phyloP scores from a whole-genome alignment of 1,140 invertebrate genomes.

The Neotoxoptera formosana region DNA sequence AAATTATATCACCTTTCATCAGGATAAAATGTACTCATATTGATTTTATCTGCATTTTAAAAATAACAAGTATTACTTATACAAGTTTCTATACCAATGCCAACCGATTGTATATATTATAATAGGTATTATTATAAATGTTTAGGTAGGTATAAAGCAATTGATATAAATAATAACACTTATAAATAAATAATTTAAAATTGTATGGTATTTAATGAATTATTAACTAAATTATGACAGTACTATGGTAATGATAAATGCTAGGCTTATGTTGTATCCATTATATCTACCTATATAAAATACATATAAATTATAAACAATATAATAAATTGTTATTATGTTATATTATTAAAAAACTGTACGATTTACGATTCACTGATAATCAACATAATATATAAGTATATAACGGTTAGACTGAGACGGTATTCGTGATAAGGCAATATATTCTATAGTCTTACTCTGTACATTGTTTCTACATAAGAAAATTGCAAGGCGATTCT shows the following conservation, averaged over 20 bases:
- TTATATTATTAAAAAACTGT: not conserved
- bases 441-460: not conserved
- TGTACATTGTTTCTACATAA: constrained; percentile 12
- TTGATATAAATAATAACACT: not conserved
- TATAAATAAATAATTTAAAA: not conserved
- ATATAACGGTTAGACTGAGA: not conserved
- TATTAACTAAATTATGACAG: not conserved
- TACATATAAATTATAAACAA: not conserved
- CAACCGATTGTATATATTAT: not conserved
- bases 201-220: not conserved
- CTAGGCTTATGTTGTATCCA: not conserved
- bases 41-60: not conserved
- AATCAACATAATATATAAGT: not conserved
- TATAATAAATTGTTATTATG: not conserved
- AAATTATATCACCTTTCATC: not conserved
- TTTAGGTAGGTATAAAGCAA: not conserved
- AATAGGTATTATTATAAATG: not conserved
- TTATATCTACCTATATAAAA: not conserved
- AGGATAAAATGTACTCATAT: not conserved
- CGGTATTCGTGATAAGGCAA: not conserved
- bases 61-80: not conserved
- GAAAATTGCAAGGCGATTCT: not conserved
- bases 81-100: not conserved
- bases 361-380: not conserved
- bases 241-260: not conserved